phyloP scores from a whole-genome alignment of 2,113 vertebrate genomes.

The Rhodinocichla rosea region DNA sequence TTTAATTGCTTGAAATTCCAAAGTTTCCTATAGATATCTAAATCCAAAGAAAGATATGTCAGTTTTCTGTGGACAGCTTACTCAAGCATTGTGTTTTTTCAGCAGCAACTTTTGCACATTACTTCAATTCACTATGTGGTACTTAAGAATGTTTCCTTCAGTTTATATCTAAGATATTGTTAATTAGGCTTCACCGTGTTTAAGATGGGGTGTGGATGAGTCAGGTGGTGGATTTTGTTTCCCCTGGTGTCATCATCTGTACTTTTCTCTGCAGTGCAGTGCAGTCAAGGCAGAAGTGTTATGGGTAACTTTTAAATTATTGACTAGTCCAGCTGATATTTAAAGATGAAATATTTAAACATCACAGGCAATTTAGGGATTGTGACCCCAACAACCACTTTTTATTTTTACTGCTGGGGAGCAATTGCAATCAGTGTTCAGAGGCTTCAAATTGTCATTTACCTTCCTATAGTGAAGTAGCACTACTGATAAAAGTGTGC shows the following conservation, averaged over 20 bases:
- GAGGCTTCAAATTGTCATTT: not conserved
- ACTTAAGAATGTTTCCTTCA: not conserved
- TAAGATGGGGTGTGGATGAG: not conserved
- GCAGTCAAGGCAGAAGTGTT: not conserved
- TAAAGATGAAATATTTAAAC: not conserved
- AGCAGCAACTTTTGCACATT: not conserved
- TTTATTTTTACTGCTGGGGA: not conserved
- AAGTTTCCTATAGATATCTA: not conserved
- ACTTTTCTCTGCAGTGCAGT: not conserved
- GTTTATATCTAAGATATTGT: not conserved
- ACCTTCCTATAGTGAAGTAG: not conserved
- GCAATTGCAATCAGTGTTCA: not conserved
- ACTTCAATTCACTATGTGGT: not conserved
- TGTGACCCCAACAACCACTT: not conserved
- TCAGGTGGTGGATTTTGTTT: not conserved
- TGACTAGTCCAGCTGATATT: not conserved
- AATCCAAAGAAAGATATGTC: not conserved
- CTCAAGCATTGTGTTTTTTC: not conserved
- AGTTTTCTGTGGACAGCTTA: not conserved
- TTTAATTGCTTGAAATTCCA: not conserved
- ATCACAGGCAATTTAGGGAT: not conserved
- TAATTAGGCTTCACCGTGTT: not conserved
- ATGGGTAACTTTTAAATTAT: not conserved
- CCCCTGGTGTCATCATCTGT: not conserved
- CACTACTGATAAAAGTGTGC: not conserved